Base-by-base conservation (phyloP, 2,888 invertebrate species). In the Lathronympha strigana region DNA sequence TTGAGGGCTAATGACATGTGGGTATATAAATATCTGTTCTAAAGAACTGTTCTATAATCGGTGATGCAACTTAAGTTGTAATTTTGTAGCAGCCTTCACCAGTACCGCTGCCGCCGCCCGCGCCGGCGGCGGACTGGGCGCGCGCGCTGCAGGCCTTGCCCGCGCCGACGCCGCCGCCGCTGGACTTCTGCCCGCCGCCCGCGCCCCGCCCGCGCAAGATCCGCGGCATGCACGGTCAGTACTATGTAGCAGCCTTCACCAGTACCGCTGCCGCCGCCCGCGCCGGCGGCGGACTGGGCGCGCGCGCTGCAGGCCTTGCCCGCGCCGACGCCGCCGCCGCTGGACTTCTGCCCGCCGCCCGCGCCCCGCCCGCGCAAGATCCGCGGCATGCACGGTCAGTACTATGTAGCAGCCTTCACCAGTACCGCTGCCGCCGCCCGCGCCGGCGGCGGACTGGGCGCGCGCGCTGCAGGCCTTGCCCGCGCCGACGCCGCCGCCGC, bases 191-290 rank as follows among this genome's bases (percentile, higher is more conserved):
- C 64, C 84, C 86, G 0, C 86, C 87, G 40, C 81, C 85, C 4
- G 86, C 86, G 67, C 86, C 86, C 11, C 81, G 83, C 36, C 89
- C 86, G 43, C 79, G 90, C 71, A 86, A 86, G 76, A 90, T 91
- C 54, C 79, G 88, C 61, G 91, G 91, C 76, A 88, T 90, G 38
- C 91, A 92, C 74, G 91, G 91, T 92, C 28, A 77, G 79, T 73
- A 9, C 25, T 38, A 23, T 66, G n/a, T 66, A 15, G 4, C 6
- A 13, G 36, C 13, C 13, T 13, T 36, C 13, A 36, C 3, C 13
- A 36, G 31, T 23, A 0, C 21, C 33, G 13, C 31, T 38, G 15
- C 49, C 63, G 63, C 67, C 50, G 33, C 53, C 62, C 23, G 33
- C 68, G 38, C 69, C 74, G 43, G 67, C 79, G 1, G 77, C 73